Evolutionary conservation across 2,888 invertebrate genomes (phyloP), one percentile per base, ranked within the genome.

Genomic region (Orthosia cruda): DNA sequence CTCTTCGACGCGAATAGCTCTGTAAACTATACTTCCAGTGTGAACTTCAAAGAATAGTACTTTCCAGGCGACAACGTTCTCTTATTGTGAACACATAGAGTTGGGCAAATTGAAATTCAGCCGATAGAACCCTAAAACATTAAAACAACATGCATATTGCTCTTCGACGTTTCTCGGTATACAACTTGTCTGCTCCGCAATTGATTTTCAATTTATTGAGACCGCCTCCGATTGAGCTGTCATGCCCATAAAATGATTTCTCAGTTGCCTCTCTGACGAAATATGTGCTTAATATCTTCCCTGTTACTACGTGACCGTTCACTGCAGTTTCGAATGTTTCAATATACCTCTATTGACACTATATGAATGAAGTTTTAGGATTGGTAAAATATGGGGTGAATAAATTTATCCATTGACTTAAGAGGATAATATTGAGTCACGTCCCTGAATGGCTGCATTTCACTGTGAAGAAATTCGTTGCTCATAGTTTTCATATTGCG

Each of bases 401-500:
- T 79, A 85, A 78, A 81, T 85, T 85, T 73, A 73, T 87, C 69
- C 71, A 75, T 87, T 70, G 77, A 75, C 77, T 81, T 83, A 83
- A 80, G 81, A 80, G 83, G 74, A 76, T 78, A 77, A 84, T 84
- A 80, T 87, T 84, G 79, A 74, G 80, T 84, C 85, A 84, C 87
- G 87, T 80, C n/a, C 67, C 63, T 52, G 74, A 83, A 81, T 77
- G 76, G 78, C 83, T 86, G 87, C 84, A 85, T 86, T 88, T 82
- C 84, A 84, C 83, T 84, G 71, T 77, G 76, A 85, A 88, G 81
- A 85, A 81, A 87, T 87, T 86, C 84, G 77, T 83, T 81, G 85
- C 84, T 89, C 89, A 91, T 90, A 89, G 89, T 90, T 90, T 87
- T 88, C 80, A 80, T 87, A 90, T 93, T 89, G 85, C 76, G 81